These are phyloP conservation scores for Corydoras sp. DNA, from an alignment of 2,113 vertebrate genomes.

Conservation along the genomic window DNA sequence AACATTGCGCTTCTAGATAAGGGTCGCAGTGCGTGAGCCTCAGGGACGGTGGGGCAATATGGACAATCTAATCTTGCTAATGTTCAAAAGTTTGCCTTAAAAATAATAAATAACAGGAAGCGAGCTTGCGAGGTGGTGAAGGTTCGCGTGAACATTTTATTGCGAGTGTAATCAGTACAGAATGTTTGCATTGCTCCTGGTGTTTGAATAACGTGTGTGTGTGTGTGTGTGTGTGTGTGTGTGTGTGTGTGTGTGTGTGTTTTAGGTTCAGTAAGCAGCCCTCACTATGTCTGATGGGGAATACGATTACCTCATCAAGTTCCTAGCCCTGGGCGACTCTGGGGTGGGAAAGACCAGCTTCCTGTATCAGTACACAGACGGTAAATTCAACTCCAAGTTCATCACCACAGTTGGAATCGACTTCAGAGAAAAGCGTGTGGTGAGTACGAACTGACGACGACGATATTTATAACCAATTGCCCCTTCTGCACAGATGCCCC, in stretches of 20 bases:
- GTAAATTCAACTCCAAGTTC: constrained; percentile 95
- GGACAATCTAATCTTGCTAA: too few species aligned
- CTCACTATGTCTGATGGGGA: constrained; percentile 97
- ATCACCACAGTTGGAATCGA: constrained; percentile 98
- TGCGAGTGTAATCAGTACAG: too few species aligned
- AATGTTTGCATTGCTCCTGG: too few species aligned
- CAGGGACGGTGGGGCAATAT: too few species aligned
- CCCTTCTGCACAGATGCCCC: too few species aligned
- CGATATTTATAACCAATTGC: too few species aligned
- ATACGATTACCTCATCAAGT: constrained; percentile 99
- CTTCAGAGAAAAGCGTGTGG: constrained; percentile 96
- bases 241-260: constrained; percentile 39
- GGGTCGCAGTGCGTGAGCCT: too few species aligned
- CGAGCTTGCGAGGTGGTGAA: too few species aligned
- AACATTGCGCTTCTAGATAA: too few species aligned
- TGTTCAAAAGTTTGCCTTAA: too few species aligned
- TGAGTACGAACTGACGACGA: constrained; percentile 57
- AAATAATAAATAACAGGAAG: too few species aligned
- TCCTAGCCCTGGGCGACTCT: constrained; percentile 92
- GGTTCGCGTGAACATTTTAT: too few species aligned
- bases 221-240: constrained; percentile 29
- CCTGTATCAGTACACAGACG: constrained; percentile 94
- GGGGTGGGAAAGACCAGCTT: constrained; percentile 97
- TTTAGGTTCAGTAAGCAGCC: constrained; percentile 63
- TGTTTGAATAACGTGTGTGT: not conserved